Evolutionary conservation across 1,140 invertebrate species (phyloP).

Genomic region (Diorhabda sublineata): DNA sequence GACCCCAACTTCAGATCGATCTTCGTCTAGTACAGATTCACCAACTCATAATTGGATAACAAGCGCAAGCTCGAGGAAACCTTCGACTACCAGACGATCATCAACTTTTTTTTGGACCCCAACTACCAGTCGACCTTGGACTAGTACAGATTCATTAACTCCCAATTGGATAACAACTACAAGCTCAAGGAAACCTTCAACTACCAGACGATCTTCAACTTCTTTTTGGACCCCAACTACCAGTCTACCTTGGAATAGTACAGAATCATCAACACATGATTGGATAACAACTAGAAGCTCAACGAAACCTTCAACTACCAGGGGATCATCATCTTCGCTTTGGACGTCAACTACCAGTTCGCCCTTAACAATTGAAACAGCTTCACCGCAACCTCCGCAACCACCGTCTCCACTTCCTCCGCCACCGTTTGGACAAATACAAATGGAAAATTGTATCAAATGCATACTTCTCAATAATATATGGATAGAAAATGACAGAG

Average conservation of each 20-base stretch:
- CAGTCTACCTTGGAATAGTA: background rate
- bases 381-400: background rate
- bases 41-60: background rate
- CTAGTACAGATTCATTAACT: background rate
- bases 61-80: too few relatives aligned
- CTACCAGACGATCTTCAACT: too few relatives aligned
- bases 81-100: background rate
- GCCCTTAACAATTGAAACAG: background rate
- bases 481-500: too few relatives aligned
- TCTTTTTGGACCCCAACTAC: background rate
- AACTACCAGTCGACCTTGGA: background rate
- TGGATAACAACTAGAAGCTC: background rate
- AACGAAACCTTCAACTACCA: background rate
- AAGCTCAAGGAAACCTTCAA: too few relatives aligned
- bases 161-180: too few relatives aligned
- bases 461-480: too few relatives aligned
- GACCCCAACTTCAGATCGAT: background rate
- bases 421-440: too few relatives aligned
- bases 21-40: background rate
- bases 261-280: background rate
- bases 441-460: too few relatives aligned
- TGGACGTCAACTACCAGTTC: background rate
- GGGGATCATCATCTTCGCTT: background rate
- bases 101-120: background rate
- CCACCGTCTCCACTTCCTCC: too few relatives aligned